phyloP scores from a whole-genome alignment of 2,797 vertebrate genomes.

The Gephyroberyx darwinii region DNA sequence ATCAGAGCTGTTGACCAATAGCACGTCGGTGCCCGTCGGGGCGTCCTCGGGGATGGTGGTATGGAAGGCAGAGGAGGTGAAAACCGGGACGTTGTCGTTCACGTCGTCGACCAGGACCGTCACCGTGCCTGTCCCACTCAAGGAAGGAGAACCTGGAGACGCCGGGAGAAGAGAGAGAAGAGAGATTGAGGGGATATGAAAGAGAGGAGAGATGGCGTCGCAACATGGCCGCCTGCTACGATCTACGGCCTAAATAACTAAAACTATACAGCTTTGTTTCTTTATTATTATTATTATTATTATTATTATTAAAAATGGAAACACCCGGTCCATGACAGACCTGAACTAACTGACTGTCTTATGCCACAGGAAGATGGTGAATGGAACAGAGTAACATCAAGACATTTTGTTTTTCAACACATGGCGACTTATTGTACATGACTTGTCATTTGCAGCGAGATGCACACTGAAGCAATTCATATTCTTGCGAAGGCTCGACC shows the following conservation, averaged over 20 bases:
- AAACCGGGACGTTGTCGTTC: conserved; percentile 93
- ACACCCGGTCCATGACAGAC: conserved; percentile 1
- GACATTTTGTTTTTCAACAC: conserved; percentile 19
- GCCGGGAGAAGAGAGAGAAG: not conserved
- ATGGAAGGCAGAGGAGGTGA: conserved; percentile 86
- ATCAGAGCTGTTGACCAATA: conserved; percentile 93
- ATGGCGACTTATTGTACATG: conserved; percentile 44
- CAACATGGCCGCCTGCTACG: not conserved
- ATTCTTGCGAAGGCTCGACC: conserved; percentile 9
- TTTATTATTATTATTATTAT: too few species aligned
- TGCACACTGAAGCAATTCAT: conserved; percentile 45
- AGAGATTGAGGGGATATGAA: not conserved
- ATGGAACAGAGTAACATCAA: conserved; percentile 12
- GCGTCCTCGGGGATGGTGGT: conserved; percentile 90
- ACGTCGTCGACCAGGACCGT: conserved; percentile 90
- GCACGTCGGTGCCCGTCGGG: conserved; percentile 91
- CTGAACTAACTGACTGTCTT: not conserved
- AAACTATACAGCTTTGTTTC: too few species aligned
- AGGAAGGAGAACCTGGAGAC: conserved; percentile 86
- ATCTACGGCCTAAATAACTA: not conserved
- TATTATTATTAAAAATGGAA: too few species aligned
- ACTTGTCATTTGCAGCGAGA: conserved; percentile 47
- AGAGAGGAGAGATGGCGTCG: not conserved
- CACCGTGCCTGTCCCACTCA: conserved; percentile 94
- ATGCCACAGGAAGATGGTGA: conserved; percentile 12